Conservation (phyloP, 2,888 invertebrate species). For the Eupithecia pulchellata region DNA sequence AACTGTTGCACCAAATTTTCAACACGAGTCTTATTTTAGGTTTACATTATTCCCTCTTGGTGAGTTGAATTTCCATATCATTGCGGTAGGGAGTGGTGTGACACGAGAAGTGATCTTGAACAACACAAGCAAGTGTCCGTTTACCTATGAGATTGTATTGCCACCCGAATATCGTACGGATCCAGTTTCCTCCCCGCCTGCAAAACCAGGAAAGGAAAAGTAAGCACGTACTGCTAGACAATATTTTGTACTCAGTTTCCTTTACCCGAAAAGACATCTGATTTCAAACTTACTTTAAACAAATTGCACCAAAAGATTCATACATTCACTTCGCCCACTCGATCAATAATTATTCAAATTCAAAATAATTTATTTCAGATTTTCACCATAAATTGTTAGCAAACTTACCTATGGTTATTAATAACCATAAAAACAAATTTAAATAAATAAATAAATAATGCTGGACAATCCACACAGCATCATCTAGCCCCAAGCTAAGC, state of each 20-base stretch:
- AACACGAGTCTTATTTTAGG: conserved; percentile 58
- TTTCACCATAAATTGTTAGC: too few relatives aligned
- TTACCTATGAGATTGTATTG: conserved; percentile 77
- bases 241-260: neutral
- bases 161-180: conserved; percentile 62
- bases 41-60: conserved; percentile 85
- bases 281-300: neutral
- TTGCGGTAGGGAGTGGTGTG: conserved; percentile 81
- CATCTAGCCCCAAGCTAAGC: too few relatives aligned
- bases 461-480: too few relatives aligned
- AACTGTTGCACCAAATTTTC: neutral
- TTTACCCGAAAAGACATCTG: neutral
- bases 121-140: conserved; percentile 86
- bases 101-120: conserved; percentile 83
- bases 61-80: conserved; percentile 86
- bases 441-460: too few relatives aligned
- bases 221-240: conserved; percentile 43
- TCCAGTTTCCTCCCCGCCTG: conserved; percentile 18
- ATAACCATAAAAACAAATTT: too few relatives aligned
- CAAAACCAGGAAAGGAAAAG: conserved; percentile 63
- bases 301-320: neutral
- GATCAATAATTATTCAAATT: neutral
- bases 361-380: too few relatives aligned
- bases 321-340: neutral
- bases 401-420: too few relatives aligned